Percentiles rank a stretch among this genome's conserved stretches.
phyloP scores from a whole-genome alignment of 2,113 vertebrate genomes.

The Myiozetetes cayanensis region DNA sequence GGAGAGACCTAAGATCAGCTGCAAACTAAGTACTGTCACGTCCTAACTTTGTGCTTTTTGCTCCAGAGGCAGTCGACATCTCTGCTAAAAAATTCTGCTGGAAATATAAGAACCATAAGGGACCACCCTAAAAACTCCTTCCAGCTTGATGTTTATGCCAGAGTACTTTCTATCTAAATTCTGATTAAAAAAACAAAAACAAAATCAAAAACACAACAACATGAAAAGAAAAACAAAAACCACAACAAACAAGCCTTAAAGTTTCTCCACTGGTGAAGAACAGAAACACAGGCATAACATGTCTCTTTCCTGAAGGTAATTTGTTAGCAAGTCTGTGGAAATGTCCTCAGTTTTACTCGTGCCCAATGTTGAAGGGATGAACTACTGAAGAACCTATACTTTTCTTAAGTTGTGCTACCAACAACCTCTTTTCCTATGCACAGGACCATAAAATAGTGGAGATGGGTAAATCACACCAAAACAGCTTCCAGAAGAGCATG shows the following conservation, averaged over 20 bases:
- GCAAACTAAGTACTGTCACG: not conserved
- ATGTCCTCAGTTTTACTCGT: not conserved
- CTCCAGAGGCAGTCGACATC: not conserved
- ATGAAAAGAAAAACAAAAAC: too few relatives aligned
- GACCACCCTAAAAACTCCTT: not conserved
- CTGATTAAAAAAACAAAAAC: not conserved
- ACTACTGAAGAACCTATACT: not conserved
- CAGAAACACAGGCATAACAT: not conserved
- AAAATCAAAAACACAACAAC: too few relatives aligned
- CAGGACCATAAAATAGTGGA: not conserved
- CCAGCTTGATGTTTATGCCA: not conserved
- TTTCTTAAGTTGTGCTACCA: not conserved
- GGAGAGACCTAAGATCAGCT: not conserved
- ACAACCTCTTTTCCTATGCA: not conserved
- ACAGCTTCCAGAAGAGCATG: not conserved
- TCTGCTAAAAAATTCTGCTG: not conserved
- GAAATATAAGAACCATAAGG: not conserved
- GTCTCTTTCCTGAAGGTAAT: not conserved
- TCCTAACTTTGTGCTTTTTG: not conserved
- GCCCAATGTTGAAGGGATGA: not conserved
- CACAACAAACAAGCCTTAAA: not conserved
- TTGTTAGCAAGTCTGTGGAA: not conserved
- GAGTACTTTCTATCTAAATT: not conserved
- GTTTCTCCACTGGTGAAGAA: not conserved
- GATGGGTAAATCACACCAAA: not conserved